Evolutionary conservation across 2,113 vertebrate genomes (phyloP), one percentile per base, ranked within the genome.

Genomic region (Enhydra lutris): DNA sequence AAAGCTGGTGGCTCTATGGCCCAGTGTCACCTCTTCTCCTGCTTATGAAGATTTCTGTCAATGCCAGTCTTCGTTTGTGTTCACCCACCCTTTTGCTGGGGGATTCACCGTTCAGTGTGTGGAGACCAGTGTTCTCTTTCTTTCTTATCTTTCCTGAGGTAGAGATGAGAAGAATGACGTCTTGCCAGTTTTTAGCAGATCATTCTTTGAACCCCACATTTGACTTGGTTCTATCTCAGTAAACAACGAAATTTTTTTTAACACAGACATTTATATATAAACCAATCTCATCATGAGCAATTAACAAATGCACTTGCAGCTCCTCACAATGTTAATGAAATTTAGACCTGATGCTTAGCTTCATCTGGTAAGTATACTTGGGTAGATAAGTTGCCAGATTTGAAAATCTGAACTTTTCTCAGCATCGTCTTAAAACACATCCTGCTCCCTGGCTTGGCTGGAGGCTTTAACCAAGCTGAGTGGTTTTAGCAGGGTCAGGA

Each of bases 301-400:
- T 94, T 96, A 91, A 78, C 78, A 95, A 52, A 86, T 90, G 14
- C 10, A 91, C 52, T 91, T 94, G 31, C 8, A 85, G 13, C 63
- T 94, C 52, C 55, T 94, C 59, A 39, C 93, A 90, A 89, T 91
- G 45, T 81, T 89, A 79, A 88, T 94, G 47, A 92, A 81, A 97
- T 95, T 84, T 89, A 91, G 81, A 86, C 9, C 52, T 63, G 50
- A 81, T 73, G 42, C 71, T 92, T 87, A 85, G n/a, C n/a, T 93
- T 95, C 50, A 8, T 57, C 94, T 26, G 39, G 24, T 81, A 81
- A 92, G 23, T 86, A n/a, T 23, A 74, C 17, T 84, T 71, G 31
- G 6, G 39, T 69, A 91, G 97, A 89, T 93, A 69, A 78, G 21
- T 63, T 86, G 47, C 57, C 69, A 69, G 24, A 55, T 80, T 73